Conservation (phyloP, 2,797 vertebrate species). For the Muraenolepis orangiensis region DNA sequence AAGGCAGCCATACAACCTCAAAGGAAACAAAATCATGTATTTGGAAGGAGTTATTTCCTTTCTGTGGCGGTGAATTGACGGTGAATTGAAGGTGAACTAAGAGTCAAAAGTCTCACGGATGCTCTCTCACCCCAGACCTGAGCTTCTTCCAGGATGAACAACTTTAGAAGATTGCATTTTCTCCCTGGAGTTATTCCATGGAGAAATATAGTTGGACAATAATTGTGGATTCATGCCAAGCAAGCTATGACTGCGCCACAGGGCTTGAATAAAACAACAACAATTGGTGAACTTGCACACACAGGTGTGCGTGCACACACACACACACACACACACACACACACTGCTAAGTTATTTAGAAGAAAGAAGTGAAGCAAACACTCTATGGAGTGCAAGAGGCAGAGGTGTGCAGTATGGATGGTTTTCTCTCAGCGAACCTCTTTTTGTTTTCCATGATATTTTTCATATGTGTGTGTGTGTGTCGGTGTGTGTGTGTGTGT, state of each 20-base stretch:
- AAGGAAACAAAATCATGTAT: neutral
- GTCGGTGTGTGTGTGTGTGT: no score
- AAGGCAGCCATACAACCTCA: neutral
- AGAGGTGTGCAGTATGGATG: neutral
- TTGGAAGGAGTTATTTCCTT: conserved; percentile 22
- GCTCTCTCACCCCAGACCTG: conserved; percentile 23
- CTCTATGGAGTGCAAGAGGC: no score
- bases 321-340: no score
- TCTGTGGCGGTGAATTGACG: conserved; percentile 15
- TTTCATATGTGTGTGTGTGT: neutral
- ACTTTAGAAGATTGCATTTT: conserved; percentile 39
- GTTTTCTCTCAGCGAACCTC: neutral
- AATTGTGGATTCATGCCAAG: conserved; percentile 44
- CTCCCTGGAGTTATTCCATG: conserved; percentile 30
- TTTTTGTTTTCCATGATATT: neutral
- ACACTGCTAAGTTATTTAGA: neutral
- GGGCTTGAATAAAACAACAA: conserved; percentile 37
- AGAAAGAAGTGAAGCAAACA: neutral
- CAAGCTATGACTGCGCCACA: conserved; percentile 28
- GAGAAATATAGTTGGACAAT: conserved; percentile 33
- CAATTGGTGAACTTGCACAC: conserved; percentile 18
- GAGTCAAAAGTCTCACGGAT: conserved; percentile 11
- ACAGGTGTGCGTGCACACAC: neutral
- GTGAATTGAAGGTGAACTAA: conserved; percentile 23
- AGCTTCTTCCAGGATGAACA: conserved; percentile 18